phyloP scores from a whole-genome alignment of 2,888 invertebrate genomes.

The Caenorhabditis wallacei region DNA sequence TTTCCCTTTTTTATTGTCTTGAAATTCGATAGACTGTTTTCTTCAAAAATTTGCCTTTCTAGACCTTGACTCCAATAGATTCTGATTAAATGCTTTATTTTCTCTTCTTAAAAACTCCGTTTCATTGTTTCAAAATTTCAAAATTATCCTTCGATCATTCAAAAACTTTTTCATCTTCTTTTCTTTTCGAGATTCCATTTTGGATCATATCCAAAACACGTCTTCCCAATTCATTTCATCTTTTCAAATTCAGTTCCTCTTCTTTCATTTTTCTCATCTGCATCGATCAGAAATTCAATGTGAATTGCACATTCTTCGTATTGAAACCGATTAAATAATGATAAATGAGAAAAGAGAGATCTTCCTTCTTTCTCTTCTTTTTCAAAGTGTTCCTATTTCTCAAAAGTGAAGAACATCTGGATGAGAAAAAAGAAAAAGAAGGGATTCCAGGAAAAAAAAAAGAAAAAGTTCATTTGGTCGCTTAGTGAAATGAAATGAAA shows the following conservation, averaged over 20 bases:
- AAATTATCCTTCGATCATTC: no score
- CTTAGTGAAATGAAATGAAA: constrained; percentile 18
- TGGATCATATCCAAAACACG: no score
- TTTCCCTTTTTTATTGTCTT: no score
- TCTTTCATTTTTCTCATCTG: constrained; percentile 4
- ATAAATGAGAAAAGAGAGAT: constrained; percentile 44
- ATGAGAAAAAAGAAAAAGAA: neutral
- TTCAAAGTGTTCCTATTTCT: constrained; percentile 12
- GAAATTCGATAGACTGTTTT: no score
- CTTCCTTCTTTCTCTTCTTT: neutral
- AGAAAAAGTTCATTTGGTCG: neutral
- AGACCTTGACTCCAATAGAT: no score
- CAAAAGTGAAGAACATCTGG: constrained; percentile 39
- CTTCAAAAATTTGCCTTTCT: no score
- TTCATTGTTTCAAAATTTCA: no score
- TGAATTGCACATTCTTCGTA: constrained; percentile 37
- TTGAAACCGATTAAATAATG: constrained; percentile 63
- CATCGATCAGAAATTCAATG: constrained; percentile 53
- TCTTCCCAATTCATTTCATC: no score
- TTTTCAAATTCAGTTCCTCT: neutral
- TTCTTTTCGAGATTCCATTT: no score
- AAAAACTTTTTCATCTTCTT: no score
- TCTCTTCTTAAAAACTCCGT: no score
- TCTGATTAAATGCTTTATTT: no score
- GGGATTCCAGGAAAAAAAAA: neutral